Conservation (phyloP, 1,140 invertebrate genomes). For the Trachymyrmex cornetzi region DNA sequence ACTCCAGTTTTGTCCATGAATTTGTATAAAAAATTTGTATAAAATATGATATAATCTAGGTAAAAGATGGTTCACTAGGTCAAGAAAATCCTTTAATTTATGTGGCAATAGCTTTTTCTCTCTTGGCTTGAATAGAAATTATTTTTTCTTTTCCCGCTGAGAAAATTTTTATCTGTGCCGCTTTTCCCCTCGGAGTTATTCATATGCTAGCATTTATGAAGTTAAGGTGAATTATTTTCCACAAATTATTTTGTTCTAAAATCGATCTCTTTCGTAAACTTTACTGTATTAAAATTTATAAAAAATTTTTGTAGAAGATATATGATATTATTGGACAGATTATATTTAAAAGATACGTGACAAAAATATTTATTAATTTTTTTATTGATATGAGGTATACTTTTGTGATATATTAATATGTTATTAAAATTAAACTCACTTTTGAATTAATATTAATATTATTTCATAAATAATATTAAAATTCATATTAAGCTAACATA, state of each 20-base stretch:
- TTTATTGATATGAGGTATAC: neutral
- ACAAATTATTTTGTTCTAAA: neutral
- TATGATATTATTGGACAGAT: neutral
- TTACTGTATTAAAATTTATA: neutral
- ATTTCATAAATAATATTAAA: neutral
- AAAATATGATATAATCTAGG: slow-evolving; percentile 14
- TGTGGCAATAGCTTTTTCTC: slow-evolving; percentile 19
- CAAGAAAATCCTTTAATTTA: slow-evolving; percentile 34
- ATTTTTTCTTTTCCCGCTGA: slow-evolving; percentile 18
- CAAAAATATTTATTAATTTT: neutral
- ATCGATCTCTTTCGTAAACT: neutral
- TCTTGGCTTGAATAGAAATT: slow-evolving; percentile 11
- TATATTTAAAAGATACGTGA: neutral
- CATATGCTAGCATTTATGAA: slow-evolving; percentile 14
- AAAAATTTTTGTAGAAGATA: neutral
- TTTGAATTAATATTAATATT: neutral
- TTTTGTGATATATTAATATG: neutral
- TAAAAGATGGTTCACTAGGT: neutral
- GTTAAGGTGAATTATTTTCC: slow-evolving; percentile 5
- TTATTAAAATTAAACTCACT: neutral
- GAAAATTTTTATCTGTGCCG: slow-evolving; percentile 14
- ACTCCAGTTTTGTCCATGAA: neutral
- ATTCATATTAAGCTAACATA: neutral
- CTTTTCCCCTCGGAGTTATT: slow-evolving; percentile 15
- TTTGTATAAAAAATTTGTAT: slow-evolving; percentile 1